Conservation (phyloP, 2,113 vertebrate species). For the Myanophis thanlyinensis region DNA sequence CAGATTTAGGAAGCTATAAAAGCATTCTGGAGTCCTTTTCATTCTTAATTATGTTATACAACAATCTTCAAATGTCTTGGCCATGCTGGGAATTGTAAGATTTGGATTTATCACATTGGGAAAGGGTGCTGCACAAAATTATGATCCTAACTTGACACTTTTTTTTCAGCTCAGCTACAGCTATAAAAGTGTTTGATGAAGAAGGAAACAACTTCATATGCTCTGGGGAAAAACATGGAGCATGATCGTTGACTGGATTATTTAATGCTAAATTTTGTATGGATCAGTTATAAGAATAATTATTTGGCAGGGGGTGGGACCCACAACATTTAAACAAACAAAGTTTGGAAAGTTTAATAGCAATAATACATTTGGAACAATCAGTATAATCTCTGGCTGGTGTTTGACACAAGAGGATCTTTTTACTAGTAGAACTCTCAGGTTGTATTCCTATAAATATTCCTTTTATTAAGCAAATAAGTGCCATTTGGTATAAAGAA, state of each 20-base stretch:
- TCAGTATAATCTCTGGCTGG: not conserved
- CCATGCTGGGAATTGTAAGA: not conserved
- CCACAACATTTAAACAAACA: accelerated
- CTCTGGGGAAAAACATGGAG: not conserved
- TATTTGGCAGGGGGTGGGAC: not conserved
- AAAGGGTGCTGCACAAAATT: not conserved
- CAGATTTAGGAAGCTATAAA: slow-evolving; percentile 30
- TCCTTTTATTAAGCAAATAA: not conserved
- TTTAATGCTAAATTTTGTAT: not conserved
- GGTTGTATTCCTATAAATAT: not conserved
- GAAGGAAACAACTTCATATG: not conserved
- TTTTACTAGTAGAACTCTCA: not conserved
- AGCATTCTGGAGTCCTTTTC: slow-evolving; percentile 18
- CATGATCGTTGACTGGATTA: not conserved
- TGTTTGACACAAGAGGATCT: not conserved
- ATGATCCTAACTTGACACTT: slow-evolving; percentile 16
- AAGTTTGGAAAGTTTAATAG: not conserved
- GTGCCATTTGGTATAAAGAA: not conserved
- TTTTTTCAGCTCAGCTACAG: not conserved
- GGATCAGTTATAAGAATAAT: not conserved
- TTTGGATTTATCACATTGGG: not conserved
- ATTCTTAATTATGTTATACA: slow-evolving; percentile 28
- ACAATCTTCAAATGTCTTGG: not conserved
- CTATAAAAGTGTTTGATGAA: not conserved
- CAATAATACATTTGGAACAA: not conserved